Percentiles rank a stretch among this genome's conserved stretches.
Conservation (phyloP, 1,140 invertebrate genomes). For the Dendrolimus punctatus region DNA sequence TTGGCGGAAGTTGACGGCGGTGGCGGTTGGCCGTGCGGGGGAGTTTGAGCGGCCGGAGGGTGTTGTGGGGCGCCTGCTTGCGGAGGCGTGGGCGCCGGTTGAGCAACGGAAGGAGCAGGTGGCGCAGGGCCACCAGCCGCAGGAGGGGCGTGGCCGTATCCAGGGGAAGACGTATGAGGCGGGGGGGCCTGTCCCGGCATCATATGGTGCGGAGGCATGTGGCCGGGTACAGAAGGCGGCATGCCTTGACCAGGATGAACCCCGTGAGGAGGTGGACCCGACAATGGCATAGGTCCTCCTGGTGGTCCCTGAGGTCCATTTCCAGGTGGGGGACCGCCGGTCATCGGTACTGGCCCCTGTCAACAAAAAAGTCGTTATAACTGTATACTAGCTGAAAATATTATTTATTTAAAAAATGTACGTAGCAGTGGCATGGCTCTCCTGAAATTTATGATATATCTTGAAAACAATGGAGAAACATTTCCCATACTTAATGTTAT, state of each 20-base stretch:
- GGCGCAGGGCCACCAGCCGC: constrained; percentile 10
- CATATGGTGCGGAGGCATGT: constrained; percentile 54
- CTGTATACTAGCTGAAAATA: background rate
- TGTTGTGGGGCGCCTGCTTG: constrained; percentile 34
- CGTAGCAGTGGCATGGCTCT: background rate
- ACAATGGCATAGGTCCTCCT: constrained; percentile 37
- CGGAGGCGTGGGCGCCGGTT: constrained; percentile 15
- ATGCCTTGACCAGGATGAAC: constrained; percentile 40
- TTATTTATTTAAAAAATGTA: background rate
- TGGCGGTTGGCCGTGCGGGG: constrained; percentile 41
- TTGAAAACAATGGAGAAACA: no score
- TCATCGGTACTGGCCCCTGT: constrained; percentile 50
- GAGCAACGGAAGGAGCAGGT: constrained; percentile 9
- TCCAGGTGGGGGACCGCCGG: constrained; percentile 50
- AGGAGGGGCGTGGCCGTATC: constrained; percentile 9
- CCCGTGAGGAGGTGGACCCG: constrained; percentile 43
- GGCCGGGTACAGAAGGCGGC: constrained; percentile 27
- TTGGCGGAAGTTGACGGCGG: constrained; percentile 38
- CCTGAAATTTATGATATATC: background rate
- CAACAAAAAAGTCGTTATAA: background rate
- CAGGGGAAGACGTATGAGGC: constrained; percentile 20
- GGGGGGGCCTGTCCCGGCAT: constrained; percentile 41
- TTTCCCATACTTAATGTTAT: constrained; percentile 3
- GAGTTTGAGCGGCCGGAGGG: constrained; percentile 48
- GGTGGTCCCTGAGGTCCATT: constrained; percentile 54